phyloP scores from a whole-genome alignment of 1,140 invertebrate genomes.

The Pogonomyrmex barbatus region DNA sequence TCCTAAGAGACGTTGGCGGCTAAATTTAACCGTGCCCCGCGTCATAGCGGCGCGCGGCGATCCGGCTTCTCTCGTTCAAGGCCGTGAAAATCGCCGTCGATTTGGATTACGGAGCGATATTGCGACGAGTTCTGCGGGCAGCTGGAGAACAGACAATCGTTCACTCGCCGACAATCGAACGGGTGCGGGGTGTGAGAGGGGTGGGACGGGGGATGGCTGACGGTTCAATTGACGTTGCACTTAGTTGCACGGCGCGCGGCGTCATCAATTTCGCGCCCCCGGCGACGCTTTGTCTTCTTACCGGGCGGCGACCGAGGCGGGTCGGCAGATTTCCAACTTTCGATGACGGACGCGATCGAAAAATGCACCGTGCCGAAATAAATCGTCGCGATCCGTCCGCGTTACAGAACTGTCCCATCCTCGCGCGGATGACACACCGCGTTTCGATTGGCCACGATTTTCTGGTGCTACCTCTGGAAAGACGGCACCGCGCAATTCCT shows the following conservation, averaged over 20 bases:
- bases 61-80: constrained; percentile 62
- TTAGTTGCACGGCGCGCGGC: constrained; percentile 1
- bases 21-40: constrained; percentile 77
- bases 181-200: neutral
- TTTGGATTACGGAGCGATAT: constrained; percentile 62
- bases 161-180: neutral
- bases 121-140: neutral
- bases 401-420: constrained; percentile 14
- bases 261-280: constrained; percentile 24
- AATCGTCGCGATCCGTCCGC: constrained; percentile 40
- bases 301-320: neutral
- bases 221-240: constrained; percentile 29
- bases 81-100: constrained; percentile 71
- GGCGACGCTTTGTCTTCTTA: neutral
- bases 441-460: constrained; percentile 35
- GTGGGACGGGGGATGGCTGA: neutral
- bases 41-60: constrained; percentile 61
- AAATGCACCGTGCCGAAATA: neutral
- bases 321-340: neutral
- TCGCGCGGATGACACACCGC: neutral
- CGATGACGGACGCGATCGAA: neutral
- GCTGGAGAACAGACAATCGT: neutral
- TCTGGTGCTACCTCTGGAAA: neutral
- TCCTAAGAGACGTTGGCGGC: constrained; percentile 74
- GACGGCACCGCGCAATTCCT: constrained; percentile 32